Evolutionary conservation across 2,888 invertebrate genomes (phyloP).

Genomic region (Andrena haemorrhoa): DNA sequence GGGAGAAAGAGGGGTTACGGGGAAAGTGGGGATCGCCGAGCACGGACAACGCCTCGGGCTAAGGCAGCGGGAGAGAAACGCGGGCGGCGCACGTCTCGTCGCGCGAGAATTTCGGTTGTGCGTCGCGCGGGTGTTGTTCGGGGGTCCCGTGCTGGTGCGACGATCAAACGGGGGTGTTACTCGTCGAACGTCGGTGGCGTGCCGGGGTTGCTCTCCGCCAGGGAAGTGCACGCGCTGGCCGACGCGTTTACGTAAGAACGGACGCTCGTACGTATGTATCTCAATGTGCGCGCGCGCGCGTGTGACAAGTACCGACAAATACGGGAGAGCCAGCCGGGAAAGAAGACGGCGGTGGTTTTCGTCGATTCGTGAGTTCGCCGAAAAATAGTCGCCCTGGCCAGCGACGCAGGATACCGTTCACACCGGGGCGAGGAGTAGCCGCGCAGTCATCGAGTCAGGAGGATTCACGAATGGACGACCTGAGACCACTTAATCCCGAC

Average conservation of each 20-base stretch:
- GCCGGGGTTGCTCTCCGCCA: not conserved
- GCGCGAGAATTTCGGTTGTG: constrained; percentile 34
- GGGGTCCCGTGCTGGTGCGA: not conserved
- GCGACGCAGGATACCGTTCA: constrained; percentile 1
- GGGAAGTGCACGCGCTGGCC: constrained; percentile 54
- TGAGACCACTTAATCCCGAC: constrained; percentile 73
- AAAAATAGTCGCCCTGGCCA: constrained; percentile 1
- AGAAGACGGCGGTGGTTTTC: constrained; percentile 39
- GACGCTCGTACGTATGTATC: constrained; percentile 49
- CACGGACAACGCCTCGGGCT: constrained; percentile 56
- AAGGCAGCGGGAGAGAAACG: constrained; percentile 16
- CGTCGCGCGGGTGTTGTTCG: constrained; percentile 18
- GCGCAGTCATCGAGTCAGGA: constrained; percentile 22
- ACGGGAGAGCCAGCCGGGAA: constrained; percentile 39
- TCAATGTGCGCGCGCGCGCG: constrained; percentile 61
- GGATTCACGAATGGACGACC: constrained; percentile 76
- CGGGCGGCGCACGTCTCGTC: constrained; percentile 2
- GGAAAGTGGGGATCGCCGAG: constrained; percentile 23
- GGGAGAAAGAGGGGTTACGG: constrained; percentile 2
- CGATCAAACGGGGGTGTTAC: not conserved
- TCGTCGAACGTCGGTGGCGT: not conserved
- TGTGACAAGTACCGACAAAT: constrained; percentile 62
- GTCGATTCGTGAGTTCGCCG: constrained; percentile 49
- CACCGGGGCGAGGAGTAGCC: not conserved
- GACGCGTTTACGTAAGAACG: constrained; percentile 69